Base-by-base conservation (phyloP, 2,797 vertebrate species). In the Cygnus olor region DNA sequence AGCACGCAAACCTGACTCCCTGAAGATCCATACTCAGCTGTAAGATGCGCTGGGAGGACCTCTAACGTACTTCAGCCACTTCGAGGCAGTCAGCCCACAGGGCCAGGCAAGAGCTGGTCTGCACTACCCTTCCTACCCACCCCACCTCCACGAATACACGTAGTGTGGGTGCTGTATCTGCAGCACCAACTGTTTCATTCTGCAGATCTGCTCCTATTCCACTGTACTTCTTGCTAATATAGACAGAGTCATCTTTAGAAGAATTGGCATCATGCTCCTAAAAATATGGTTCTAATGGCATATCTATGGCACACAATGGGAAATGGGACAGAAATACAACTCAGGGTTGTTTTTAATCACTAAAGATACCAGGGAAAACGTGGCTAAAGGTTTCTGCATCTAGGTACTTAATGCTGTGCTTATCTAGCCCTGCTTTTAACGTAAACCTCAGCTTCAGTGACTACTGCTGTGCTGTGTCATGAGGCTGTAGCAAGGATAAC, bases 321-420 rank as follows among this genome's bases (percentile, higher is more conserved):
- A 6, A 80, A 63, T 5, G 20, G 14, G 19, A 2, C 38, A 82
- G 64, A 82, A 89, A 58, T 51, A 65, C 4, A 45, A 3, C 9
- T 22, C 12, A 1, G 38, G 54, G 11, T 21, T 45, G 28, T 38
- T 63, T 77, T 73, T 17, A 30, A 15, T 74, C 27, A 19, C n/a
- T 51, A 38, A 42, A 25, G 12, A 69, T 18, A 8, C 6, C 11
- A 19, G 36, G 6, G 66, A n/a, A 20, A 63, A 47, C 0, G 7
- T 8, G 5, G 11, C 24, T 60, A n/a, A 85, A 60, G 8, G 6
- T 49, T 88, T 71, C 21, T 73, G 14, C 40, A 44, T 8, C 3
- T 2, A 7, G 27, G n/a, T 2, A 2, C 2, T 2, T 30, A 56
- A 38, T 8, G 6, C 12, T 2, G 3, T 8, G n/a, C 16, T 42